These are phyloP conservation scores for Zeugodacus cucurbitae DNA, from an alignment of 1,140 invertebrate genomes.

Conservation along the genomic window DNA sequence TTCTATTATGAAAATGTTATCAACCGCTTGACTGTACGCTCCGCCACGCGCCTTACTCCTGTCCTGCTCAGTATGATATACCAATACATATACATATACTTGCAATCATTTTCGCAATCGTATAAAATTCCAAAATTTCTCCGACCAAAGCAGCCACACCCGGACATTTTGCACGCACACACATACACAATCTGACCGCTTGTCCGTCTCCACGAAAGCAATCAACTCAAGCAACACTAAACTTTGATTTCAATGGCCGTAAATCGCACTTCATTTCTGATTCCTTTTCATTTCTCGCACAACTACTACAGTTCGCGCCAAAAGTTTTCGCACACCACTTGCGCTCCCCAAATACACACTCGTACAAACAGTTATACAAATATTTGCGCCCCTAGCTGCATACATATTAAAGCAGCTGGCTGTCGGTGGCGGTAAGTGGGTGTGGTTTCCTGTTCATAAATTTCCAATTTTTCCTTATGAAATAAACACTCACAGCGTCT, in stretches of 20 bases:
- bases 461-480: conserved; percentile 40
- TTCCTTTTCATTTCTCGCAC: conserved; percentile 50
- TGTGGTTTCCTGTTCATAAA: conserved; percentile 48
- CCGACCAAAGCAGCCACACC: neutral
- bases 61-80: neutral
- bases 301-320: conserved; percentile 44
- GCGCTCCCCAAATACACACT: neutral
- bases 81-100: neutral
- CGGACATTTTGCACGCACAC: neutral
- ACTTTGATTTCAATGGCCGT: conserved; percentile 61
- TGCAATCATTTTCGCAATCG: neutral
- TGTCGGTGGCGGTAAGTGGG: neutral
- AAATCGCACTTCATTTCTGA: conserved; percentile 61
- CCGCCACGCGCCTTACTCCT: neutral
- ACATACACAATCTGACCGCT: neutral
- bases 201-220: conserved; percentile 47
- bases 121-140: conserved; percentile 18
- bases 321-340: conserved; percentile 47
- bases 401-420: no score
- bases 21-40: neutral
- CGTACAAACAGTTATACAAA: neutral
- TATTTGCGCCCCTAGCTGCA: neutral
- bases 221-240: conserved; percentile 56
- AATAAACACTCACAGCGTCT: neutral
- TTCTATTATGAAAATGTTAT: neutral